These are phyloP conservation scores for Hydrocynus forskahlii DNA, from an alignment of 2,797 vertebrate genomes.

Conservation along the genomic window DNA sequence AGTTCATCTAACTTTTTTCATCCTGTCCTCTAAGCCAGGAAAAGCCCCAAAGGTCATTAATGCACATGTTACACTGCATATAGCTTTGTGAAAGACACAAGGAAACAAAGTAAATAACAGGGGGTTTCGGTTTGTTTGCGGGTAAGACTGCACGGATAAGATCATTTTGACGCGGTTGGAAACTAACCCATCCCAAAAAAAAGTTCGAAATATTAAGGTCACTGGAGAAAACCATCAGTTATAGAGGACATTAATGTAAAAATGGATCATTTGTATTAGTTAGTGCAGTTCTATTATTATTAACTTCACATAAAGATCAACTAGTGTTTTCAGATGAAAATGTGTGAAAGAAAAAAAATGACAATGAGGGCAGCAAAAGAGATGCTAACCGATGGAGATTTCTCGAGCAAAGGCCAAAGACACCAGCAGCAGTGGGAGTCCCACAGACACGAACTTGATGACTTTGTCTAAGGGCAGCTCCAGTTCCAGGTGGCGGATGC, in stretches of 20 bases:
- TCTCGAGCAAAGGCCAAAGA: constrained; percentile 92
- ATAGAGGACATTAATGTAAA: no score
- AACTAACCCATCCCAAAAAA: no score
- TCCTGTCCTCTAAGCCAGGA: neutral
- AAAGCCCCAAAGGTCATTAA: neutral
- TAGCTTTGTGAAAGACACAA: neutral
- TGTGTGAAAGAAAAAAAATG: no score
- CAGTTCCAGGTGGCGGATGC: constrained; percentile 82
- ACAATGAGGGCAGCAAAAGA: neutral
- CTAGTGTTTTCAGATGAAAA: no score
- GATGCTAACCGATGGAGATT: constrained; percentile 85
- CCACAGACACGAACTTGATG: constrained; percentile 90
- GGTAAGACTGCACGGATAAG: neutral
- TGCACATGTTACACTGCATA: neutral
- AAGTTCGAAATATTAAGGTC: no score
- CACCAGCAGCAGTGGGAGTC: constrained; percentile 90
- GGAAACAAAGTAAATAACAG: neutral
- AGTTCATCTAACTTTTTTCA: neutral
- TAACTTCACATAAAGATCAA: no score
- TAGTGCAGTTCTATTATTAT: no score
- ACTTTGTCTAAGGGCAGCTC: constrained; percentile 92
- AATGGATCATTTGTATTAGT: no score
- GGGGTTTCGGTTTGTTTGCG: no score
- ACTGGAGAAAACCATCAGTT: no score
- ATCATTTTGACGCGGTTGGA: no score